Evolutionary conservation across 2,113 vertebrate species (phyloP), one percentile per base, ranked within the genome.

Genomic region (Thunnus maccoyii): DNA sequence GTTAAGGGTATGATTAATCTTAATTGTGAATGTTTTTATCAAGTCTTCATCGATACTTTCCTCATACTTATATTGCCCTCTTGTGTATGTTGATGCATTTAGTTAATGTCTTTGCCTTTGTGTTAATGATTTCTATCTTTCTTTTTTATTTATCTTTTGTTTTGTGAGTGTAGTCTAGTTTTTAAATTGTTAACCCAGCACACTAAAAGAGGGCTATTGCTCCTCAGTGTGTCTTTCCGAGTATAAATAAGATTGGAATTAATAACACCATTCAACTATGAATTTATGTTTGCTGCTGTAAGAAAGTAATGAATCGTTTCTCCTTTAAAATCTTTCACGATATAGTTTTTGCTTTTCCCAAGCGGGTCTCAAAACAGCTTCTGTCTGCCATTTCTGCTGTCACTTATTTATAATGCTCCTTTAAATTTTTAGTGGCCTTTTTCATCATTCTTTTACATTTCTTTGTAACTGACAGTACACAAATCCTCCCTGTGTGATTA

Each of bases 221-320:
- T 73, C 73, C 63, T 62, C 8, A 3, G 27, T 63, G 78, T 36
- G 57, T 69, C n/a, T 47, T 60, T 74, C 30, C 1, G 30, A 60
- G 25, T 57, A 15, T 47, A 47, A 54, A 52, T 57, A 36, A 70
- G 5, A 30, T 27, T 50, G 41, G 52, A 15, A 69, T 64, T 11
- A 72, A 72, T 27, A 22, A 51, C 7, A 5, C 3, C 17, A 54
- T 72, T 73, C 47, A 55, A 61, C 41, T 56, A 41, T 47, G 48
- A 46, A 61, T 63, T 41, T 61, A 14, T 12, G 22, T 48, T 20
- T 41, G 47, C n/a, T 55, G 16, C 64, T 62, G 48, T 36, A 18
- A 51, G 46, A 36, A 72, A 50, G 16, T 51, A 57, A 44, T 55
- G 25, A 57, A 25, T 41, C 12, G n/a, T 56, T 76, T 54, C 15